Evolutionary conservation across 2,797 vertebrate genomes (phyloP).

Genomic region (Potorous gilbertii): DNA sequence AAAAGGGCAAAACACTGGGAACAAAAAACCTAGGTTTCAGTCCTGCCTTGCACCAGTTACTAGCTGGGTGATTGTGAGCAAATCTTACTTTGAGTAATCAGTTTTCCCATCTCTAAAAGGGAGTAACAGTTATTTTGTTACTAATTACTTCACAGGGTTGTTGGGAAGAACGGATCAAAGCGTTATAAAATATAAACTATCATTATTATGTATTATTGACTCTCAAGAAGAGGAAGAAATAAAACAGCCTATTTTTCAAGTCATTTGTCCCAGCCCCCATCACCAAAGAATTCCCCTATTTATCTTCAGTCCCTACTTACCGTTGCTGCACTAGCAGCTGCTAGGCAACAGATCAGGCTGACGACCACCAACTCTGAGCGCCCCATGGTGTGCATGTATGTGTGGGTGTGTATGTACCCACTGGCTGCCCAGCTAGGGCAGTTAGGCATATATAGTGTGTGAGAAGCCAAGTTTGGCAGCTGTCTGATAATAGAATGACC

Average conservation of each 20-base stretch:
- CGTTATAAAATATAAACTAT: not conserved
- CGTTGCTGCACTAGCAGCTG: conserved; percentile 75
- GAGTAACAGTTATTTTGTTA: not conserved
- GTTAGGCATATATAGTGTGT: conserved; percentile 52
- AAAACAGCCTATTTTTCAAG: not conserved
- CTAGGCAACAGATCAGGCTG: conserved; percentile 79
- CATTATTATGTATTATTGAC: not conserved
- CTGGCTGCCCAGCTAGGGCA: fast-evolving
- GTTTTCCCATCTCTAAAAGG: not conserved
- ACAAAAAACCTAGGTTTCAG: not conserved
- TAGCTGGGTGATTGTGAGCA: not conserved
- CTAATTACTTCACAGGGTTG: not conserved
- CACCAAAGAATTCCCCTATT: not conserved
- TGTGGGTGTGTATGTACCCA: not conserved
- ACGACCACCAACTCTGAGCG: conserved; percentile 73
- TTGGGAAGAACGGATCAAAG: not conserved
- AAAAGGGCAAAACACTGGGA: not conserved
- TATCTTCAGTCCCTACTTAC: conserved; percentile 78
- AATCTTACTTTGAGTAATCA: not conserved
- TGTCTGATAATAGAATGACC: not conserved
- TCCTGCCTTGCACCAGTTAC: not conserved
- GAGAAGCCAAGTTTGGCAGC: not conserved
- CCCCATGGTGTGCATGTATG: conserved; percentile 76
- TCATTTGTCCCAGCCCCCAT: fast-evolving
- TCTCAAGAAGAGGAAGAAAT: not conserved